Evolutionary conservation across 92 coral and sea anemone species (phyloP), one percentile per base, ranked within the genome.

Genomic region (Paramuricea clavata): DNA sequence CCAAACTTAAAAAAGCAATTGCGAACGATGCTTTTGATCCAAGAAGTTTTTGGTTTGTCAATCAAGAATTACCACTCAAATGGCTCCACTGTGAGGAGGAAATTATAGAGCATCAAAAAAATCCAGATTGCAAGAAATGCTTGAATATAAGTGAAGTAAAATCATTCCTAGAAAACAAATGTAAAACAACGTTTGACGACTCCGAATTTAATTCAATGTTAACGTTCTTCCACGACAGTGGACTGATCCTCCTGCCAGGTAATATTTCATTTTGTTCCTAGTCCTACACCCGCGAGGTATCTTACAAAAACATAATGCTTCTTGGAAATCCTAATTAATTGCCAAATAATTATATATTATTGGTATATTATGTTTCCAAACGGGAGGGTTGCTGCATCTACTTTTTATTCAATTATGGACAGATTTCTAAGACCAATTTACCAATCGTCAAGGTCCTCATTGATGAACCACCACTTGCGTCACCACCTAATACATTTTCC

Each of bases 1-100:
- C 19, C 28, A 42, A 68, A 6, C 52, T 92, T 1, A 87, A 73
- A 62, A 72, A 78, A 17, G 61, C 83, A 12, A 92, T 92, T 54
- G 92, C 91, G 21, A 78, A 65, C 0, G 95, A 92, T 32, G 85
- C 89, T 0, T 74, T 78, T 21, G 79, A 83, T 9, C 81, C 88
- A 28, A 34, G 30, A 25, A 69, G 22, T 13, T 33, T 70, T 36
- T 72, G 75, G 7, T 62, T 56, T 79, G 71, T 79, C 50, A 35
- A 52, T 34, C 82, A 83, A 27, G 88, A 92, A 68, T 61, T 92
- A 8, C 95, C 95, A 0, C 64, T 92, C 0, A 65, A 75, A 25
- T 92, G 95, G 95, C 91, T 92, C 35, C 91, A 92, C 34, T 87
- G 91, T 72, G 95, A 92, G 57, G 95, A 92, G 49, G 78, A 88